Conservation (phyloP, 2,113 vertebrate species). For the Telmatochromis sp. region DNA sequence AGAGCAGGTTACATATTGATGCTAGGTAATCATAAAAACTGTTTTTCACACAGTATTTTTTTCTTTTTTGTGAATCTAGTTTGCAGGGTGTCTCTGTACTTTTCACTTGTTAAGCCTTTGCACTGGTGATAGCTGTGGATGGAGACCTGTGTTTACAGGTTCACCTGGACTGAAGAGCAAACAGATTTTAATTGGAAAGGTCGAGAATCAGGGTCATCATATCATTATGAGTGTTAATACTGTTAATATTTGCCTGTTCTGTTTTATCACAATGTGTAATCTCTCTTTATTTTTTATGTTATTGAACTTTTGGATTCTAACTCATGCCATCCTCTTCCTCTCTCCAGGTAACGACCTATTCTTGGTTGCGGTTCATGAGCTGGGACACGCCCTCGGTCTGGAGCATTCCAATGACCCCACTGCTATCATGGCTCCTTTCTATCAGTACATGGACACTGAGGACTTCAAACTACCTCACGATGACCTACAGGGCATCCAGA, state of each 20-base stretch:
- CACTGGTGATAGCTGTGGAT: neutral
- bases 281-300: neutral
- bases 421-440: slow-evolving; percentile 79
- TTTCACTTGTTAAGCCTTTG: neutral
- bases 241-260: neutral
- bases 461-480: slow-evolving; percentile 79
- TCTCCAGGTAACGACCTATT: slow-evolving; percentile 72
- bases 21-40: neutral
- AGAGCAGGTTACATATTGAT: neutral
- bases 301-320: neutral
- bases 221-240: neutral
- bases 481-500: slow-evolving; percentile 79
- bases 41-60: neutral
- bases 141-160: neutral
- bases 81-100: neutral
- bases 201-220: neutral
- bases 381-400: slow-evolving; percentile 76
- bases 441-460: slow-evolving; percentile 79
- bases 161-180: neutral
- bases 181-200: neutral
- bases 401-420: slow-evolving; percentile 78
- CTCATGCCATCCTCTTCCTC: neutral
- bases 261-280: neutral
- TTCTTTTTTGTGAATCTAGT: neutral
- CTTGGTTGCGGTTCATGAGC: slow-evolving; percentile 77